Evolutionary conservation across 2,113 vertebrate species (phyloP).

Genomic region (Calyptomena viridis): DNA sequence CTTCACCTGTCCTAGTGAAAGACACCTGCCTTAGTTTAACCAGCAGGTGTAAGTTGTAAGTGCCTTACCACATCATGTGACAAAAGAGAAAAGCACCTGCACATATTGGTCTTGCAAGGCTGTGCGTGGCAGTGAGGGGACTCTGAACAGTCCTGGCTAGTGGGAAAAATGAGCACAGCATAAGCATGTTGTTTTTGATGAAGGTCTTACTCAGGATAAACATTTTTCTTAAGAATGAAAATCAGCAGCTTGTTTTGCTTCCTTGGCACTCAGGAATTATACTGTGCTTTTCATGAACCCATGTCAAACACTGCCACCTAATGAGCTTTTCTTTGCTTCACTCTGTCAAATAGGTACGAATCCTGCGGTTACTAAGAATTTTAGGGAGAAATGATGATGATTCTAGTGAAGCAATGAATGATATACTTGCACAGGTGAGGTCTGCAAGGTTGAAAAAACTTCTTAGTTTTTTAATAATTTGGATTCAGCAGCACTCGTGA

Average conservation of each 20-base stretch:
- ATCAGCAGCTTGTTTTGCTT: neutral
- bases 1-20: neutral
- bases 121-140: neutral
- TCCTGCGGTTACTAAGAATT: conserved; percentile 97
- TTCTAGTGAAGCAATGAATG: conserved; percentile 99
- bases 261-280: neutral
- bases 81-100: neutral
- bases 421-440: conserved; percentile 97
- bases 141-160: neutral
- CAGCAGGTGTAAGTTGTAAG: neutral
- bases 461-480: neutral
- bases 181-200: neutral
- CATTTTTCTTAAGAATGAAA: neutral
- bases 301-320: neutral
- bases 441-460: neutral
- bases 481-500: neutral
- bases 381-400: conserved; percentile 96
- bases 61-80: neutral
- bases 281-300: neutral
- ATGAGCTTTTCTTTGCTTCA: neutral
- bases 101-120: neutral
- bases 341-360: conserved; percentile 85
- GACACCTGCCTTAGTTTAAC: neutral
- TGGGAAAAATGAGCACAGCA: neutral
- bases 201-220: neutral